phyloP scores from a whole-genome alignment of 2,797 vertebrate genomes.

The Hydrophis major region DNA sequence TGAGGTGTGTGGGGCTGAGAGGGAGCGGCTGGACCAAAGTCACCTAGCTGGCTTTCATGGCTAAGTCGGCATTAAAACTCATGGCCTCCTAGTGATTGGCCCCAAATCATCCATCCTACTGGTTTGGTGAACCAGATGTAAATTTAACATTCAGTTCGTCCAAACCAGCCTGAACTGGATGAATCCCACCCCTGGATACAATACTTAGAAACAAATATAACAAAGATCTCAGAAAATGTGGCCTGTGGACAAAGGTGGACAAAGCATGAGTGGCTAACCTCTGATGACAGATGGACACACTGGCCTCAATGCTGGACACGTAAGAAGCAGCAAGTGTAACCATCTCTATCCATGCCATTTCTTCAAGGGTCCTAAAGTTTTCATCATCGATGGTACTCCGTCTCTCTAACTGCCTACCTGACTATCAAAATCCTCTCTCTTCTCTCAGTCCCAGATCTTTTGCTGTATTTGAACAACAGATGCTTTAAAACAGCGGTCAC shows the following conservation, averaged over 20 bases:
- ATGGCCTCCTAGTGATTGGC: too few relatives aligned
- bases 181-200: background rate
- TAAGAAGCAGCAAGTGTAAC: background rate
- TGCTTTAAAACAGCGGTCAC: background rate
- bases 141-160: too few relatives aligned
- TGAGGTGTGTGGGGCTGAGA: too few relatives aligned
- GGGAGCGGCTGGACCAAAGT: too few relatives aligned
- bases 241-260: background rate
- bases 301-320: background rate
- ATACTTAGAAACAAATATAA: background rate
- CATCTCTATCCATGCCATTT: background rate
- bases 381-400: background rate
- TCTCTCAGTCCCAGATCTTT: background rate
- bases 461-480: background rate
- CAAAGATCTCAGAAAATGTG: background rate
- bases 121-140: too few relatives aligned
- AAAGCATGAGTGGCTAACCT: background rate
- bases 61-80: too few relatives aligned
- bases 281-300: background rate
- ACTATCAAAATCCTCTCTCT: background rate
- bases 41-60: too few relatives aligned
- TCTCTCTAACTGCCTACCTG: too few relatives aligned
- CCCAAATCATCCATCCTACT: too few relatives aligned
- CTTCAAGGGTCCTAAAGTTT: background rate
- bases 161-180: too few relatives aligned